Evolutionary conservation across 35 echinoderm and acorn worm genomes (phyloP), one percentile per base, ranked within the genome.

Genomic region (Amphiura filiformis): DNA sequence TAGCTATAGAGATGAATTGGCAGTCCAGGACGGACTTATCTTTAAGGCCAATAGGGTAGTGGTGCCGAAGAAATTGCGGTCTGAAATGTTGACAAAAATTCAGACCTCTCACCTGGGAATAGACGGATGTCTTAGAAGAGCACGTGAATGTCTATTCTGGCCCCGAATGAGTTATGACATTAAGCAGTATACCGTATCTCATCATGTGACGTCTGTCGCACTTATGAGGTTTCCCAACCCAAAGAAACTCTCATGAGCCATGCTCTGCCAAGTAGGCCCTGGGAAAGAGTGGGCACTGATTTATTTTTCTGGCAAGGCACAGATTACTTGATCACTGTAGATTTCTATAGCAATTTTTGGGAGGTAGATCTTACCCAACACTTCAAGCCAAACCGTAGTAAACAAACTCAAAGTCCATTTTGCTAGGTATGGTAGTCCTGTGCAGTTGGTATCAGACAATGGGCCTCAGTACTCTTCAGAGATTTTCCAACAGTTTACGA

Each of bases 271-370:
- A 35, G 28, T 30, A n/a, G 78, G 30, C 89, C 89, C 1, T 95
- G 89, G 89, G 33, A 31, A 40, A 83, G 84, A 79, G 65, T 88
- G 7, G 85, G 78, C 78, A 40, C 65, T 44, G 89, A 88, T 84
- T 44, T 88, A 31, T 96, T 92, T 80, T 31, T 78, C 22, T 79
- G 78, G 23, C 31, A 79, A 0, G 75, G 83, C 36, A 86, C 82
- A 35, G 80, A 92, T 31, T 96, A 89, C 39, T 41, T 96, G 28
- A 42, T 92, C 37, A 89, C 85, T 33, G 90, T 96, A 26, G 93
- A 92, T 44, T 92, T 92, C 77, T 87, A 84, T 36, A 92, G 89
- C 76, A 79, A 80, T 20, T 96, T 92, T 76, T 92, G 86, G 90
- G 90, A 96, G 77, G 76, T 92, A 5, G 90, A 96, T 78, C 81